Evolutionary conservation across 2,888 invertebrate species (phyloP).

Genomic region (Sinhomidia bicolor): DNA sequence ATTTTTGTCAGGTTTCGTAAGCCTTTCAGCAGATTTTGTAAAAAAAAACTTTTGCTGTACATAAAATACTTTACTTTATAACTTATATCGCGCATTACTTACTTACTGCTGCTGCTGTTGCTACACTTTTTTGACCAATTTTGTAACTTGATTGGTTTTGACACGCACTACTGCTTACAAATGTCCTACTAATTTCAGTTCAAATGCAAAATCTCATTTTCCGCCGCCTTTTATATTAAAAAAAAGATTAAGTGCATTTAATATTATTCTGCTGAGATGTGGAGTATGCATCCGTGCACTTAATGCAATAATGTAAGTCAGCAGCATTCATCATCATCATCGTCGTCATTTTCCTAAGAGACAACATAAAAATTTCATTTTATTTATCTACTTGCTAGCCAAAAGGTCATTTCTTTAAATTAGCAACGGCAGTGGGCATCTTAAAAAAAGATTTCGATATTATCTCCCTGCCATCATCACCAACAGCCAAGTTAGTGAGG

Average conservation of each 20-base stretch:
- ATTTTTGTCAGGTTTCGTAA: too few relatives aligned
- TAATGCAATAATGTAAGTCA: background rate
- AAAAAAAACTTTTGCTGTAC: too few relatives aligned
- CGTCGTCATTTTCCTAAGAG: background rate
- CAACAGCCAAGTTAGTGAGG: background rate
- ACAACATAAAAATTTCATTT: background rate
- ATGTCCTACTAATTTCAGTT: background rate
- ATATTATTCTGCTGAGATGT: too few relatives aligned
- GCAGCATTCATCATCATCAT: too few relatives aligned
- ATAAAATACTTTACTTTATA: too few relatives aligned
- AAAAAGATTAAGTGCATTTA: too few relatives aligned
- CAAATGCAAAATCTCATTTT: background rate
- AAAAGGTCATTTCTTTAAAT: constrained; percentile 30
- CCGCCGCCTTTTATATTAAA: background rate
- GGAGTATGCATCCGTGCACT: background rate
- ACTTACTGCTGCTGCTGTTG: too few relatives aligned
- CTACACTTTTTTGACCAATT: background rate
- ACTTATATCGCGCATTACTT: too few relatives aligned
- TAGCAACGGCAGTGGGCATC: background rate
- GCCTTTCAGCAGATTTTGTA: too few relatives aligned
- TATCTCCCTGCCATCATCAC: background rate
- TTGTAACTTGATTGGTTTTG: constrained; percentile 29
- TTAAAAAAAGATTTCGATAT: background rate
- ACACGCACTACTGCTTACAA: background rate
- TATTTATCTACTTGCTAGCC: background rate